Evolutionary conservation across 2,888 invertebrate genomes (phyloP), one percentile per base, ranked within the genome.

Genomic region (Chrysolina haemoptera): DNA sequence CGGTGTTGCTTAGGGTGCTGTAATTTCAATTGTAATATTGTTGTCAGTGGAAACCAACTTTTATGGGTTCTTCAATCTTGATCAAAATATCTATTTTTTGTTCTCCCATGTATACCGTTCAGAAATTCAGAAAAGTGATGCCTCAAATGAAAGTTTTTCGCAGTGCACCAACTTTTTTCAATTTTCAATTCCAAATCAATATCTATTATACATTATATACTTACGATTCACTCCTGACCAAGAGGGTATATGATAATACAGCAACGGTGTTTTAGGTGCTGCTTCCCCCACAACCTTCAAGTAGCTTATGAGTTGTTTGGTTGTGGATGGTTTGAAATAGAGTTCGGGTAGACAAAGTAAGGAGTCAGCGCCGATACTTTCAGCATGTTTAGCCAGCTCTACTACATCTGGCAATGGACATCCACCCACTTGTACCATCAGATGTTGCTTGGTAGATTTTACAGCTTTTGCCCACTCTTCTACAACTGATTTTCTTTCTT

Each of bases 201-300:
- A n/a, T n/a, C 27, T 27, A 27, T 27, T 27, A 12, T 35, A 62
- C 1, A 40, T 66, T 22, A n/a, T n/a, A n/a, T n/a, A 90, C 92
- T 92, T 89, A 96, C 96, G 89, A 78, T 93, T 91, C 22, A 96
- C 93, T 73, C 91, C 91, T 62, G 92, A 93, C 87, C 93, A 91
- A 74, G 88, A 89, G 0, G 96, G 96, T 80, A 95, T 94, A 84
- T 96, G 96, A 84, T 97, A 96, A 85, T 96, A 96, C 40, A 95
- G 89, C 59, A 96, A 90, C 0, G 96, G 96, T 0, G 93, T 91
- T 5, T 91, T 92, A 1, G 82, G 82, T 9, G 82, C 82, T 20
- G 80, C 80, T 53, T 70, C 63, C 22, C 76, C 77, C 27, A 96
- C 91, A 62, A 90, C 84, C 79, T 90, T 90, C 66, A 95, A 88